phyloP scores from a whole-genome alignment of 2,113 vertebrate genomes.

The Anolis carolinensis region DNA sequence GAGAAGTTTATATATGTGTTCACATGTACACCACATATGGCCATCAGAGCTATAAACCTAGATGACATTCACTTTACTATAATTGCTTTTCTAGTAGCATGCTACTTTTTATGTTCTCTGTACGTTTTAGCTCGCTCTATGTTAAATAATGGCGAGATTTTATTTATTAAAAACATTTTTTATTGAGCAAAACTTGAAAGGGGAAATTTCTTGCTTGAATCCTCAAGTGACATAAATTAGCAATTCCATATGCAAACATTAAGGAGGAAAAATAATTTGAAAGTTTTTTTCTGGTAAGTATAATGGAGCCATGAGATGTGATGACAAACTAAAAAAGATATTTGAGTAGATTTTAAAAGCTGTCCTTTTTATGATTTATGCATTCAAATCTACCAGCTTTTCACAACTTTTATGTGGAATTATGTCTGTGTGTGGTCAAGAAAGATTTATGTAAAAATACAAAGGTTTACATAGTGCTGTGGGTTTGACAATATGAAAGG shows the following conservation, averaged over 20 bases:
- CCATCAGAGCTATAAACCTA: not conserved
- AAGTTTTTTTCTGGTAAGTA: not conserved
- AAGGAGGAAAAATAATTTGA: not conserved
- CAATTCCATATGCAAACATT: not conserved
- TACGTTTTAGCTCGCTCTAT: not conserved
- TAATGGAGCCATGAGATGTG: not conserved
- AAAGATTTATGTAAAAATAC: not conserved
- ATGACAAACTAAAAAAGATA: not conserved
- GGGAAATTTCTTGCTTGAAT: not conserved
- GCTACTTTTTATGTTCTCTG: not conserved
- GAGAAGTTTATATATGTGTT: not conserved
- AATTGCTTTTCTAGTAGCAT: not conserved
- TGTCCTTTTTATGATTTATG: not conserved
- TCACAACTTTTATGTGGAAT: not conserved
- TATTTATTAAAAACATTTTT: slow-evolving; percentile 23
- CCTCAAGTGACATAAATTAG: slow-evolving; percentile 9
- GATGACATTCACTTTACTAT: not conserved
- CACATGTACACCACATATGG: not conserved
- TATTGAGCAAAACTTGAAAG: not conserved
- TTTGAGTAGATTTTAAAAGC: not conserved
- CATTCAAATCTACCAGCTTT: not conserved
- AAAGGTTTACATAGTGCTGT: not conserved
- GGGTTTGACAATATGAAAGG: not conserved
- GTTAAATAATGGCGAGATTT: not conserved
- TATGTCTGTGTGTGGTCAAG: not conserved